Evolutionary conservation across 2,888 invertebrate genomes (phyloP), one percentile per base, ranked within the genome.

Genomic region (Eilema depressum): DNA sequence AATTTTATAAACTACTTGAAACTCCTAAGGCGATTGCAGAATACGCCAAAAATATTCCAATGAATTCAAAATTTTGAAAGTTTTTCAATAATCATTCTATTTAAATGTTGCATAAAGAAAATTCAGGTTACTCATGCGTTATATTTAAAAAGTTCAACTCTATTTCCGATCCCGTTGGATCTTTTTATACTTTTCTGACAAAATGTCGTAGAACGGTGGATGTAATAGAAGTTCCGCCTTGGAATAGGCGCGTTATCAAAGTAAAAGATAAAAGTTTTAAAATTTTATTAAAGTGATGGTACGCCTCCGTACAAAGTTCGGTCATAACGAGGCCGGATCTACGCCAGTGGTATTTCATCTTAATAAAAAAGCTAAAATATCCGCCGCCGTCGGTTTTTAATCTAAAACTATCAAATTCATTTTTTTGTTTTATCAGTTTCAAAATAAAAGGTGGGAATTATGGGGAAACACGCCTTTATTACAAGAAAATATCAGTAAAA

Each of bases 231-330:
- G 85, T 87, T 88, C 82, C 83, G 84, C 78, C 84, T 67, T 79
- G 81, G 81, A 88, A 89, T 87, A 87, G 86, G 84, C 84, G 84
- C 85, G 87, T 92, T 92, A 91, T 89, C 90, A 87, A 88, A 88
- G 89, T 86, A 88, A 87, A 88, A 90, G 89, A 92, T 90, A 91
- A 91, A 93, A 93, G 89, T 93, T 93, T 92, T 86, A 88, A 90
- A 89, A 92, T 89, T 93, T 93, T 92, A 91, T 92, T 91, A 88
- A 86, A 86, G 86, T 90, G 80, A 80, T 78, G 85, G 86, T 83
- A 86, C 84, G 80, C 85, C 84, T 88, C 87, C 85, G 79, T 81
- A 82, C 79, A 80, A 88, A 94, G 87, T 93, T 94, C 81, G 76
- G 82, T 85, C 87, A 89, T 94, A 89, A 89, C 87, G 82, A 84